Base-by-base conservation (phyloP, 2,888 invertebrate species). In the Ornithoptera priamus region DNA sequence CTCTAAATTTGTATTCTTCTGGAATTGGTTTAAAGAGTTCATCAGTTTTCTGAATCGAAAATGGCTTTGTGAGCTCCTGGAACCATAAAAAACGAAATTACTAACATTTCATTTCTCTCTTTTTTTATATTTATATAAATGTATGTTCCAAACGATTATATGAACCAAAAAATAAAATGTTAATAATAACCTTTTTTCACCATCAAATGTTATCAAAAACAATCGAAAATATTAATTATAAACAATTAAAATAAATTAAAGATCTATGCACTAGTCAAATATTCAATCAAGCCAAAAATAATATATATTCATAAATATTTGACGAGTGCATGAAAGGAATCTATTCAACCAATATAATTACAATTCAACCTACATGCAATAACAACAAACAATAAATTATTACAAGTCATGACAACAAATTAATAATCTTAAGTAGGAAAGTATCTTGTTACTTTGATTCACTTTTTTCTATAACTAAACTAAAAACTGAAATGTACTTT, bases 11-110 rank as follows among this genome's bases (percentile, higher is more conserved):
- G 22, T n/a, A 58, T 24, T 58, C 57, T n/a, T 58, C 22, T 58
- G 22, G 10, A 22, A 22, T 22, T 58, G 15, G 10, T 58, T 61
- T 71, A 67, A 65, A 72, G 71, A 62, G 57, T 22, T 58, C 57
- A 58, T 58, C 22, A 58, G 22, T 58, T 58, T 58, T 58, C 57
- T 58, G 57, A 8, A 22, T 22, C 22, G 57, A 22, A 22, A 22
- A 22, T 22, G 57, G 57, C 22, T 22, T 58, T 15, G 20, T 15
- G 15, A 22, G n/a, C 22, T 12, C 57, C 57, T 58, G 57, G 15
- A 58, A 58, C 22, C 22, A 58, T 22, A 53, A 46, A 46, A 46
- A 46, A 12, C 2, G 12, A 12, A 15, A 46, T 15, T 46, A 46
- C 46, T 46, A 46, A 46, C 46, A 46, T 46, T 46, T 46, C 12